phyloP scores from a whole-genome alignment of 2,113 vertebrate genomes.

The Heteronetta atricapilla region DNA sequence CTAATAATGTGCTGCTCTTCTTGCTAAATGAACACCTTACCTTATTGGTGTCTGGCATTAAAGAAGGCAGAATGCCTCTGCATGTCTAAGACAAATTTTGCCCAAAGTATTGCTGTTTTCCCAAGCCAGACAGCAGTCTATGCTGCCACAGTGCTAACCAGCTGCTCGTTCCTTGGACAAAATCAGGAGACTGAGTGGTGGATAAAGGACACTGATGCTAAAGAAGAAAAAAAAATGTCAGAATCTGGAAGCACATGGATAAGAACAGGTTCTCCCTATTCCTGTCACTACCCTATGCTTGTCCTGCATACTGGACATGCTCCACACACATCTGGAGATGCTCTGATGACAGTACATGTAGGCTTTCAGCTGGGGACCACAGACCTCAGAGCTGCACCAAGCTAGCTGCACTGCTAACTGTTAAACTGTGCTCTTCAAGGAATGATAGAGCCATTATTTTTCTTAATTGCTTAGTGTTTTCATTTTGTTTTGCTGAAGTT shows the following conservation, averaged over 20 bases:
- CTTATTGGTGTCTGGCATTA: neutral
- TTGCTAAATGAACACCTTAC: neutral
- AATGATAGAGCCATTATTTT: neutral
- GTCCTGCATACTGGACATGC: rapidly evolving
- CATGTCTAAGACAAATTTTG: neutral
- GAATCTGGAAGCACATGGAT: neutral
- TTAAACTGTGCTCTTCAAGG: neutral
- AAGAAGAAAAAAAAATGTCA: neutral
- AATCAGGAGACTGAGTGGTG: neutral
- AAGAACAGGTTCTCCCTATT: neutral
- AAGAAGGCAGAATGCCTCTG: neutral
- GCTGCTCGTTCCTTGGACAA: neutral
- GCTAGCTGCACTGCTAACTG: neutral
- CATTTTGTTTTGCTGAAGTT: neutral
- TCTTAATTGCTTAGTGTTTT: neutral
- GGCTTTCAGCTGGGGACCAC: neutral
- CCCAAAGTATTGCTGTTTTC: neutral
- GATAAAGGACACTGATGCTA: neutral
- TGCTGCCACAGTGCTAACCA: neutral
- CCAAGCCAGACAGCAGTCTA: neutral
- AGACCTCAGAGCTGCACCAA: neutral
- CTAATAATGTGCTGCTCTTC: neutral
- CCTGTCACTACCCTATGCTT: neutral
- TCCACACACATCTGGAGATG: neutral
- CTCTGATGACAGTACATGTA: neutral